phyloP scores from a whole-genome alignment of 2,888 invertebrate species.

The Meiosimyza decipiens region DNA sequence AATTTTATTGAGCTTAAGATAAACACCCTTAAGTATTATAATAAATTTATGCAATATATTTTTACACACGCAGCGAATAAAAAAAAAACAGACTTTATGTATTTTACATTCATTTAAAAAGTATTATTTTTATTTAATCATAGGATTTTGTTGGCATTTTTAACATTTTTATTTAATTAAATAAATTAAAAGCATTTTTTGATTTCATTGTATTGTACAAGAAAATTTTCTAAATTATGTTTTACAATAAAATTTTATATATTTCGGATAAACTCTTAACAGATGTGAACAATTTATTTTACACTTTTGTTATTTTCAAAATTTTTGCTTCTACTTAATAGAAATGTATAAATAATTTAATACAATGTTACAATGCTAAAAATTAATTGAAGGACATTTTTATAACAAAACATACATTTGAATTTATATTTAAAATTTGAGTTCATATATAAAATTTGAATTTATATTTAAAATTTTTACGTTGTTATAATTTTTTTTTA shows the following conservation, averaged over 20 bases:
- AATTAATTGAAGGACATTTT: conserved; percentile 38
- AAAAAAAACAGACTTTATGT: neutral
- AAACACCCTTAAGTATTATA: too few relatives aligned
- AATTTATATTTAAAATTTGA: conserved; percentile 1
- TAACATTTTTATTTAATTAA: too few relatives aligned
- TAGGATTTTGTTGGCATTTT: too few relatives aligned
- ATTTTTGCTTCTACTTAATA: conserved; percentile 15
- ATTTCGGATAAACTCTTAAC: neutral
- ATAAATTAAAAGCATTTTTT: neutral
- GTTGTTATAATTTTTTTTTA: conserved; percentile 37
- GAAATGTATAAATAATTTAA: conserved; percentile 5
- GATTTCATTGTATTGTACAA: neutral
- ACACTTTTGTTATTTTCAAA: conserved; percentile 22
- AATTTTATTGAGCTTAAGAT: too few relatives aligned
- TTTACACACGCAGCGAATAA: neutral
- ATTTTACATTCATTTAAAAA: neutral
- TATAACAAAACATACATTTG: conserved; percentile 43
- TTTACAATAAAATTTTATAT: neutral
- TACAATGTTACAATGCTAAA: conserved; percentile 21
- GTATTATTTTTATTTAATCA: neutral
- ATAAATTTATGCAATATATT: neutral
- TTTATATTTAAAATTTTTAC: conserved; percentile 35
- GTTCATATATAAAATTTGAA: neutral
- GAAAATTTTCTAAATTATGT: conserved; percentile 3
- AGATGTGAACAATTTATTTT: conserved; percentile 31